Evolutionary conservation across 1,140 invertebrate species (phyloP).

Genomic region (Trachymyrmex septentrionalis): DNA sequence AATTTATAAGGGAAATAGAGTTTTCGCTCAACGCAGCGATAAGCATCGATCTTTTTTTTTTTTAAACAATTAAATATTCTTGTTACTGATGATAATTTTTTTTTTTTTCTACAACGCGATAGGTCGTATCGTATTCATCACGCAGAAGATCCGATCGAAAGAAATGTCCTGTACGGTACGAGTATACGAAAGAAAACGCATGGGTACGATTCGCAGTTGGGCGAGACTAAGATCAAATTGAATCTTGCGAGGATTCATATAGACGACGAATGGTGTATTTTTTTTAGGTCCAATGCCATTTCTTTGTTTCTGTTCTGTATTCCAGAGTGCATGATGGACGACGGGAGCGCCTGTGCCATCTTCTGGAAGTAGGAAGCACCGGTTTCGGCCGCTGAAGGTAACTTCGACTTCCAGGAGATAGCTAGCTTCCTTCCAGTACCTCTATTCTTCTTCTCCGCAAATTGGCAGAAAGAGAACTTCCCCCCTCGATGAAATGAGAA

Average conservation of each 20-base stretch:
- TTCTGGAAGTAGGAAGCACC: constrained; percentile 89
- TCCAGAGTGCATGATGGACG: constrained; percentile 89
- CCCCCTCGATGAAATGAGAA: constrained; percentile 71
- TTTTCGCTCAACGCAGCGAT: constrained; percentile 2
- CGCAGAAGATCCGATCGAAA: constrained; percentile 58
- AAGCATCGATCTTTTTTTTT: neutral
- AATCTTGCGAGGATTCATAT: constrained; percentile 63
- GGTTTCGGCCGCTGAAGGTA: constrained; percentile 87
- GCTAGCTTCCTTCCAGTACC: constrained; percentile 86
- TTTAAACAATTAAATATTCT: neutral
- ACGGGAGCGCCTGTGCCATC: constrained; percentile 88
- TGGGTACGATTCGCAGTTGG: constrained; percentile 44
- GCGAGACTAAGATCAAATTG: constrained; percentile 52
- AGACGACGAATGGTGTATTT: constrained; percentile 69
- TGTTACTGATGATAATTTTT: constrained; percentile 43
- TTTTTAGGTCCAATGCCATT: constrained; percentile 82
- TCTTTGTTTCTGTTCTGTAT: constrained; percentile 88
- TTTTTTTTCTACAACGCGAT: constrained; percentile 52
- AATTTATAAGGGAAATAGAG: neutral
- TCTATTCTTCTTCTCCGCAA: constrained; percentile 80
- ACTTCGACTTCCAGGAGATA: constrained; percentile 89
- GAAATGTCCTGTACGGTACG: constrained; percentile 78
- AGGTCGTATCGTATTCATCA: constrained; percentile 54
- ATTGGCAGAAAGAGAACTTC: constrained; percentile 73
- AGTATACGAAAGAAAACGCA: constrained; percentile 60